Conservation (phyloP, 2,797 vertebrate species). For the Phrynocephalus forsythii region DNA sequence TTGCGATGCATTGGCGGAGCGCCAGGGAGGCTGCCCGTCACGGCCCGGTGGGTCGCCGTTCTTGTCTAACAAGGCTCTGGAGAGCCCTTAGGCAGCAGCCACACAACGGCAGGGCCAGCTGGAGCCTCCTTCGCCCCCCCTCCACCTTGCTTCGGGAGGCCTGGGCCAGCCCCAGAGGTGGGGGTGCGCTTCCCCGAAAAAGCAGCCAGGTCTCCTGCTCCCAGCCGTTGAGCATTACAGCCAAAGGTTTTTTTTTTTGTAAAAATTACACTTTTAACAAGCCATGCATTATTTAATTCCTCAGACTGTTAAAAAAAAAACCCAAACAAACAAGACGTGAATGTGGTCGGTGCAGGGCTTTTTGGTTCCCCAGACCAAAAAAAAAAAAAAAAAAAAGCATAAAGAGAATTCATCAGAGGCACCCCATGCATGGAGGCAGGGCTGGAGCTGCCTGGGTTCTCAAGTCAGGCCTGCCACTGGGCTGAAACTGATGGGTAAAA, state of each 20-base stretch:
- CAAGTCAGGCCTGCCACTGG: conserved; percentile 47
- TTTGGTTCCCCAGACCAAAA: conserved; percentile 37
- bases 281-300: conserved; percentile 65
- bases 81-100: not conserved
- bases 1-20: no score
- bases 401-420: conserved; percentile 55
- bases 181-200: no score
- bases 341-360: not conserved
- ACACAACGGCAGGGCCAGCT: not conserved
- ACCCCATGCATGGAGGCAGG: not conserved
- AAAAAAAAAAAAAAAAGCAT: conserved; percentile 26
- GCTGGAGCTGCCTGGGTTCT: conserved; percentile 50
- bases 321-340: conserved; percentile 3
- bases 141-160: no score
- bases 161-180: no score
- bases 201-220: no score
- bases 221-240: no score
- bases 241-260: no score
- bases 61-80: not conserved
- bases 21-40: not conserved
- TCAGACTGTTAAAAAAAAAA: not conserved
- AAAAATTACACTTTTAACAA: no score
- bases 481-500: conserved; percentile 45
- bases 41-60: not conserved
- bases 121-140: no score